Evolutionary conservation across 2,113 vertebrate genomes (phyloP).

Genomic region (Microtus richardsoni): DNA sequence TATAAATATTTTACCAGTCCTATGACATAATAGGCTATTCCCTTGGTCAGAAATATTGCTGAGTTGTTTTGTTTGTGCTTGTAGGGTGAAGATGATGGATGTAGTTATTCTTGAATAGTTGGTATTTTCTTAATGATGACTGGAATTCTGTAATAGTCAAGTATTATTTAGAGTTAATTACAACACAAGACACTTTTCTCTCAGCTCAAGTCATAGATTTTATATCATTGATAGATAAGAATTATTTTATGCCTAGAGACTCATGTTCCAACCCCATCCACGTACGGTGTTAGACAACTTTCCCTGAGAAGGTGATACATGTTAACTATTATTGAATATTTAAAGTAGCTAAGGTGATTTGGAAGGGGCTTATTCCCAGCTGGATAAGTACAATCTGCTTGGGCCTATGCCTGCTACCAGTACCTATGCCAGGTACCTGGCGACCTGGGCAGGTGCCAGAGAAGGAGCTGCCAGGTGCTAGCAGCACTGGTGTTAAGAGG

Average conservation of each 20-base stretch:
- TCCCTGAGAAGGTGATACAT: slow-evolving; percentile 14
- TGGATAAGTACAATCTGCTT: neutral
- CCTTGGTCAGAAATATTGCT: neutral
- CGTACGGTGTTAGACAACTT: neutral
- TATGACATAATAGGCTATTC: neutral
- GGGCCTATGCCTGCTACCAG: neutral
- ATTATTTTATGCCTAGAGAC: neutral
- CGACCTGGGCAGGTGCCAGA: neutral
- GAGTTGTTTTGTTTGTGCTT: neutral
- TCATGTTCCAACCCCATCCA: neutral
- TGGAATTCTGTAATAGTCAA: neutral
- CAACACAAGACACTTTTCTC: neutral
- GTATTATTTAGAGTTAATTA: neutral
- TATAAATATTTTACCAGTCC: neutral
- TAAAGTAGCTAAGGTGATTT: neutral
- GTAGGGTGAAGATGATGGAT: neutral
- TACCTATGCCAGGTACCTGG: neutral
- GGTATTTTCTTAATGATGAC: slow-evolving; percentile 8
- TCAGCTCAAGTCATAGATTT: neutral
- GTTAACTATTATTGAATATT: neutral
- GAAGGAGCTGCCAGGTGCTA: neutral
- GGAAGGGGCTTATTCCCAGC: slow-evolving; percentile 33
- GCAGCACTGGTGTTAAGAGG: neutral
- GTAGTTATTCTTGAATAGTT: neutral
- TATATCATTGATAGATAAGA: neutral